Conservation (phyloP, 2,113 vertebrate genomes). For the Urocynchramus pylzowi region DNA sequence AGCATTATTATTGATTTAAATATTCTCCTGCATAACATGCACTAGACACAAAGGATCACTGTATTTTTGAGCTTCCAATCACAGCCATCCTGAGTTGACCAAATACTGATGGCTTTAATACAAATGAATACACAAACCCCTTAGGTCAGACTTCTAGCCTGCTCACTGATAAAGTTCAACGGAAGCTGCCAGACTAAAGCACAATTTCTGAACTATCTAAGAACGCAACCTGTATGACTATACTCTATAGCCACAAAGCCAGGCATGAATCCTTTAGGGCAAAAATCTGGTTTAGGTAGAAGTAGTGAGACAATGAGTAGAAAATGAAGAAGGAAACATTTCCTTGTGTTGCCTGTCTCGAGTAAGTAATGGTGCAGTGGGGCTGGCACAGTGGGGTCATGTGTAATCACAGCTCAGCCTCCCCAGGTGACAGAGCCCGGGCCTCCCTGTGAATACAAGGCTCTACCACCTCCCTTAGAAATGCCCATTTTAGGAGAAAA, state of each 20-base stretch:
- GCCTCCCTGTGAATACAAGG: neutral
- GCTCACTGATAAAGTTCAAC: conserved; percentile 24
- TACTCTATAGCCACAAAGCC: neutral
- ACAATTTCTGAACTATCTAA: neutral
- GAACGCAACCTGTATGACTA: neutral
- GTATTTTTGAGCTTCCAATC: conserved; percentile 81
- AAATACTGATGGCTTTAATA: conserved; percentile 63
- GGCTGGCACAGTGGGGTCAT: neutral
- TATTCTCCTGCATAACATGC: conserved; percentile 66
- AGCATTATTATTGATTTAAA: conserved; percentile 82
- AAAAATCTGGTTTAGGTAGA: neutral
- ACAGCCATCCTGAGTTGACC: conserved; percentile 69
- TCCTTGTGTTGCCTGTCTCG: neutral
- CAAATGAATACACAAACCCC: neutral
- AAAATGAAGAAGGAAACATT: neutral
- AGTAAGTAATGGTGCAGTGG: neutral
- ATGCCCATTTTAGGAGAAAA: neutral
- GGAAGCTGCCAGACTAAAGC: neutral
- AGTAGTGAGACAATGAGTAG: neutral
- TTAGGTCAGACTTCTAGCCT: conserved; percentile 15
- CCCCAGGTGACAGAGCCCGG: accelerated
- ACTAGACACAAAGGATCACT: conserved; percentile 79
- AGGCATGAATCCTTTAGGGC: neutral
- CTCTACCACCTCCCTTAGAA: neutral
- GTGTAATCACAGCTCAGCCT: neutral